A percentile compares a stretch with the other conserved stretches of the same genome.
Conservation (phyloP, 2,113 vertebrate species). For the Panurus biarmicus region DNA sequence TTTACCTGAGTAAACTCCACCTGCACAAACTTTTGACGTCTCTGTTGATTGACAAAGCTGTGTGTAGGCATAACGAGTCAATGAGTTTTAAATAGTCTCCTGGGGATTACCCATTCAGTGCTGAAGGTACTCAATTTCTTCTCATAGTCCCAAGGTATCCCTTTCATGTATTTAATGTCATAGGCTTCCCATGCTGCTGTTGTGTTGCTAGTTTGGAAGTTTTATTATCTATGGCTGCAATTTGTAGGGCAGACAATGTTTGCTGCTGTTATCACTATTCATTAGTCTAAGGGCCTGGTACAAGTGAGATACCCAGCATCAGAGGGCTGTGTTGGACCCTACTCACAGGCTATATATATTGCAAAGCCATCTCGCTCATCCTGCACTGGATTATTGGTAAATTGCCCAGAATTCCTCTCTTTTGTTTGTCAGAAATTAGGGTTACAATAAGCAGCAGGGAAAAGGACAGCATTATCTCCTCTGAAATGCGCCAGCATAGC, state of each 20-base stretch:
- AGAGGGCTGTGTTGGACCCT: background rate
- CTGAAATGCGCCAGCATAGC: background rate
- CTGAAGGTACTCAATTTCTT: background rate
- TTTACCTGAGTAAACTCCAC: background rate
- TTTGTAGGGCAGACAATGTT: background rate
- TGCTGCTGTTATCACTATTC: background rate
- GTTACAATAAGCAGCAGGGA: background rate
- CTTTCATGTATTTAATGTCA: background rate
- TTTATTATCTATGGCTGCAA: background rate
- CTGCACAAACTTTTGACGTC: background rate
- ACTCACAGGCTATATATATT: background rate
- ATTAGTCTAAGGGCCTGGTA: background rate
- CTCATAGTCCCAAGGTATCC: background rate
- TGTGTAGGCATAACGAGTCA: background rate
- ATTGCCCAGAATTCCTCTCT: background rate
- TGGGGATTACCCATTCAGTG: background rate
- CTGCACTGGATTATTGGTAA: background rate
- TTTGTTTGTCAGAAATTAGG: conserved; percentile 26
- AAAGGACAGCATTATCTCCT: background rate
- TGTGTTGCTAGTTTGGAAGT: background rate
- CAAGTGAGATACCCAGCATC: background rate
- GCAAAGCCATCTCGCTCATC: background rate
- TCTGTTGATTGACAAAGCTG: background rate
- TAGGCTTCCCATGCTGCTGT: background rate
- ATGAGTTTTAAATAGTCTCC: background rate